These are phyloP conservation scores for Malthinus seriepunctatus DNA, from an alignment of 2,888 invertebrate genomes.

Conservation along the genomic window DNA sequence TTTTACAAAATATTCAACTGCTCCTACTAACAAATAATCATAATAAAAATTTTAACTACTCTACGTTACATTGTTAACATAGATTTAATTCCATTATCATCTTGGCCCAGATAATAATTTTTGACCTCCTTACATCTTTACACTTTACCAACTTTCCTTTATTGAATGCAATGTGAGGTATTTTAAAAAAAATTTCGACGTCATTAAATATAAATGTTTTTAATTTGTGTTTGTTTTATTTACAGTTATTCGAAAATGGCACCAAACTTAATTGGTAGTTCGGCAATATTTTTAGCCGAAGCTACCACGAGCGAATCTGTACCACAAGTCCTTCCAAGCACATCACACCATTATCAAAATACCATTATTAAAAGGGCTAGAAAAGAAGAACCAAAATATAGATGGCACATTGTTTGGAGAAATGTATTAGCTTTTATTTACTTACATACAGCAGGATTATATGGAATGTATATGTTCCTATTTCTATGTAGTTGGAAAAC, in stretches of 20 bases:
- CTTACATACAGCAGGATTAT: constrained; percentile 68
- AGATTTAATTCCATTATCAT: too few species aligned
- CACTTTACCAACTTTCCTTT: not conserved
- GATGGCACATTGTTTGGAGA: constrained; percentile 77
- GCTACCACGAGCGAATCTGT: constrained; percentile 44
- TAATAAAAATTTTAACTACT: too few species aligned
- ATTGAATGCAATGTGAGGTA: too few species aligned
- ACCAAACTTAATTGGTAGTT: constrained; percentile 64
- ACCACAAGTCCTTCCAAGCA: constrained; percentile 32
- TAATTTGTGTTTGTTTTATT: not conserved
- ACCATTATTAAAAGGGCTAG: constrained; percentile 2
- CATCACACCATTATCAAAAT: constrained; percentile 9
- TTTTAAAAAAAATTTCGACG: too few species aligned
- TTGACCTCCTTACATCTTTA: too few species aligned
- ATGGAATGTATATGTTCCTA: constrained; percentile 63
- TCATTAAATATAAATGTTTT: not conserved
- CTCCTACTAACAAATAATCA: too few species aligned
- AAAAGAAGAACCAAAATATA: constrained; percentile 36
- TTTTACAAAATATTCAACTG: too few species aligned
- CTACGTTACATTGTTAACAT: too few species aligned
- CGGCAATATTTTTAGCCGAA: constrained; percentile 60
- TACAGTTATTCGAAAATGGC: constrained; percentile 55
- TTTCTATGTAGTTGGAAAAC: constrained; percentile 57
- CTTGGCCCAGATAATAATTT: too few species aligned
- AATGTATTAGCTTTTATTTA: constrained; percentile 75